Conservation (phyloP, 1,140 invertebrate genomes). For the Globodera ellingtonae region DNA sequence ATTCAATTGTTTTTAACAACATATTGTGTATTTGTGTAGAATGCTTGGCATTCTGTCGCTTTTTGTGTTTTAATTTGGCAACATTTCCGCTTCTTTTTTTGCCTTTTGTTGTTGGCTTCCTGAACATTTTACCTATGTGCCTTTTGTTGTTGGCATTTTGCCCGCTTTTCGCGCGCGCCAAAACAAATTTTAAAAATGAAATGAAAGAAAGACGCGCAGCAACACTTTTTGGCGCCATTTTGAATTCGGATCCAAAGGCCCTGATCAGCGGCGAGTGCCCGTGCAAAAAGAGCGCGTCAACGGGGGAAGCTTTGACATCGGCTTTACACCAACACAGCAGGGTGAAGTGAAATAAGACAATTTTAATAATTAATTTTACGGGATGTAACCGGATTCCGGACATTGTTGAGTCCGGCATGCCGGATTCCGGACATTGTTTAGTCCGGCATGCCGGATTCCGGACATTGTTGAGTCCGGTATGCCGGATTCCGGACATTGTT, state of each 20-base stretch:
- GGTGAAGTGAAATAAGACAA: slow-evolving; percentile 22
- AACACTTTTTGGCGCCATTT: slow-evolving; percentile 24
- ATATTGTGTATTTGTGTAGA: slow-evolving; percentile 20
- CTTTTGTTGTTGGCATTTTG: slow-evolving; percentile 6
- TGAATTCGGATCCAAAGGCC: slow-evolving; percentile 33
- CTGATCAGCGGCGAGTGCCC: slow-evolving; percentile 23
- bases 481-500: no score
- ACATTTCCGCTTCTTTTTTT: slow-evolving; percentile 11
- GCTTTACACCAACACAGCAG: slow-evolving; percentile 25
- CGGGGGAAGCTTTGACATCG: slow-evolving; percentile 39
- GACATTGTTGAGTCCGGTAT: no score
- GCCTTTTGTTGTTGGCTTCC: slow-evolving; percentile 14
- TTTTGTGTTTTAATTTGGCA: slow-evolving; percentile 1
- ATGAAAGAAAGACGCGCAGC: not conserved
- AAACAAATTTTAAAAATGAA: not conserved
- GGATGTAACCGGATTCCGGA: no score
- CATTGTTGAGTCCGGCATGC: no score
- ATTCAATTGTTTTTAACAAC: slow-evolving; percentile 22
- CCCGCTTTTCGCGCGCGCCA: not conserved
- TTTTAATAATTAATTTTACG: slow-evolving; percentile 50
- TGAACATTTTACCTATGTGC: not conserved
- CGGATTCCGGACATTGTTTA: no score
- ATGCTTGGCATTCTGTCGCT: slow-evolving; percentile 27
- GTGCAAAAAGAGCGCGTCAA: slow-evolving; percentile 20
- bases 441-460: no score